Evolutionary conservation across 2,797 vertebrate species (phyloP).

Genomic region (Cynopterus sphinx): DNA sequence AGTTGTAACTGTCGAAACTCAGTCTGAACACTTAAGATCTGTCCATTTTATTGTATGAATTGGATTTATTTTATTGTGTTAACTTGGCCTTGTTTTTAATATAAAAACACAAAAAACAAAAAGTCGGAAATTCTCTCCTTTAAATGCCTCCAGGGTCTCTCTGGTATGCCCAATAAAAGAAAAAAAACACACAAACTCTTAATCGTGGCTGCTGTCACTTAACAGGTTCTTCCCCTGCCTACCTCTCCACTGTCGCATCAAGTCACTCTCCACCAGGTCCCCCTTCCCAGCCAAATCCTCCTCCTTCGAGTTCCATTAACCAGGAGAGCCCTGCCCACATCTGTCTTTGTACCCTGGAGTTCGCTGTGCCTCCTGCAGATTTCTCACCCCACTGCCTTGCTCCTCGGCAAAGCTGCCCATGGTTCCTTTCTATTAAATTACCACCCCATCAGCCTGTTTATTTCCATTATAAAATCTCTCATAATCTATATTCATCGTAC

Average conservation of each 20-base stretch:
- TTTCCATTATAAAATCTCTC: background rate
- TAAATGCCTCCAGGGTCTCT: background rate
- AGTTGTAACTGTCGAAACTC: background rate
- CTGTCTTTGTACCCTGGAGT: background rate
- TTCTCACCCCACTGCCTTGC: background rate
- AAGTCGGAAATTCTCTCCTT: background rate
- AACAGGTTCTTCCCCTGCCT: background rate
- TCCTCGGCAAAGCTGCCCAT: background rate
- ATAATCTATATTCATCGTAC: background rate
- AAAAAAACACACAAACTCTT: background rate
- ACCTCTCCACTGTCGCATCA: background rate
- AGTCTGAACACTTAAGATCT: background rate
- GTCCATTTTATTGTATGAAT: background rate
- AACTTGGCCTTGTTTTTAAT: background rate
- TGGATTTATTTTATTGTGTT: background rate
- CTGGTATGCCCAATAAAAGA: background rate
- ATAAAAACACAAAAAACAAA: background rate
- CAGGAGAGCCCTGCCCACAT: background rate
- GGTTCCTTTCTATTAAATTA: background rate
- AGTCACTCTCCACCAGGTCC: too few relatives aligned
- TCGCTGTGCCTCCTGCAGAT: background rate
- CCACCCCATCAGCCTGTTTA: background rate
- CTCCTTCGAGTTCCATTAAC: fast-evolving
- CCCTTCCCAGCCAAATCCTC: too few relatives aligned
- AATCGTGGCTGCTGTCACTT: background rate